A percentile compares a stretch with the other conserved stretches of the same genome.
These are phyloP conservation scores for Pogonophryne albipinna DNA, from an alignment of 2,797 vertebrate species.

Conservation along the genomic window DNA sequence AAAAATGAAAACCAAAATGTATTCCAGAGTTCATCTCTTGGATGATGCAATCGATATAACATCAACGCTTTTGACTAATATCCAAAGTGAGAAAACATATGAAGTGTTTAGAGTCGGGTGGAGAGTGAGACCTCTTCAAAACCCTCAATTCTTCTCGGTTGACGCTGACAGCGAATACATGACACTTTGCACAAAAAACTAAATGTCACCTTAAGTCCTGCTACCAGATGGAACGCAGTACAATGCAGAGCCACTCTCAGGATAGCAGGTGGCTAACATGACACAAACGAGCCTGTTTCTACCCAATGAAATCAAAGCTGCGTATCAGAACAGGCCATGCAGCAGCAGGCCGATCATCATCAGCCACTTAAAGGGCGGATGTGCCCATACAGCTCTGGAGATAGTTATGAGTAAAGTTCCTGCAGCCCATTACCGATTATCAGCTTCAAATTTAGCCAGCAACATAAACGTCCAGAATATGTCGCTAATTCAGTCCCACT, in stretches of 20 bases:
- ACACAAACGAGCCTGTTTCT: conserved; percentile 49
- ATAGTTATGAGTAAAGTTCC: conserved; percentile 33
- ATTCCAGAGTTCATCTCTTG: neutral
- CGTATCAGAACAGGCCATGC: conserved; percentile 37
- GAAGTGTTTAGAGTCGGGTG: neutral
- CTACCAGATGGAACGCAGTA: conserved; percentile 53
- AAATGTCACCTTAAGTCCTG: conserved; percentile 55
- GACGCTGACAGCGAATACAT: conserved; percentile 50
- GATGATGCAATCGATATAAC: neutral
- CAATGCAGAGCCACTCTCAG: conserved; percentile 20
- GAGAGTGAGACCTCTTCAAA: conserved; percentile 28
- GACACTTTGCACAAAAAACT: conserved; percentile 46
- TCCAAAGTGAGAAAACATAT: conserved; percentile 4
- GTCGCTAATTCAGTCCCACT: conserved; percentile 36
- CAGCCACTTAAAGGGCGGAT: conserved; percentile 30
- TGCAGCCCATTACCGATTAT: conserved; percentile 45
- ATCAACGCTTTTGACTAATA: neutral
- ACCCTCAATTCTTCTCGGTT: conserved; percentile 13
- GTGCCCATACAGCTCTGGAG: conserved; percentile 22
- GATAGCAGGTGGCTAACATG: conserved; percentile 61
- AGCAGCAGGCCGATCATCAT: conserved; percentile 52
- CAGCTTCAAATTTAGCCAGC: conserved; percentile 34
- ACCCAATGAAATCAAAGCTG: conserved; percentile 38
- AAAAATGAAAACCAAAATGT: neutral
- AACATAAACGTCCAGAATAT: conserved; percentile 38